These are phyloP conservation scores for Odontamblyopus rebecca DNA, from an alignment of 2,797 vertebrate species.

Conservation along the genomic window DNA sequence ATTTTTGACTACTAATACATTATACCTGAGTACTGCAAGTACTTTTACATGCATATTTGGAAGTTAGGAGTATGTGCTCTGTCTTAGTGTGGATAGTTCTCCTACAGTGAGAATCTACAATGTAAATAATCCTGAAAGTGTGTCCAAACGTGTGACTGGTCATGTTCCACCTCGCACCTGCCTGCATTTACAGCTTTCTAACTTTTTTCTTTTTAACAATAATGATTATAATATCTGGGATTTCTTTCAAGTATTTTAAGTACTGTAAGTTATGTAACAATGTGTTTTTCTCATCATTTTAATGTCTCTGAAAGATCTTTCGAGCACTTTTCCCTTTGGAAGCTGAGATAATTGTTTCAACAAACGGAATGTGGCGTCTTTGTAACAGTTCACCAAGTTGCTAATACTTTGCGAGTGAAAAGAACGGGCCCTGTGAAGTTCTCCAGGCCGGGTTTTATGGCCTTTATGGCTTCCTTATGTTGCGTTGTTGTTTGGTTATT, in stretches of 20 bases:
- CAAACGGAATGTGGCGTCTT: background rate
- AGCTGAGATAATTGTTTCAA: constrained; percentile 4
- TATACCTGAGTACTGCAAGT: too few relatives aligned
- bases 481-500: constrained; percentile 13
- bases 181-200: constrained; percentile 17
- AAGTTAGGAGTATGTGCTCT: too few relatives aligned
- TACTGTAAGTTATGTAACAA: constrained; percentile 22
- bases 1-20: too few relatives aligned
- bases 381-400: constrained; percentile 3
- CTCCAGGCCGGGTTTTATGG: background rate
- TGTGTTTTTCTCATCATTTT: constrained; percentile 13
- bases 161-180: constrained; percentile 20
- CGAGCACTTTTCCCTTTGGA: background rate
- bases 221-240: constrained; percentile 4
- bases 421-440: background rate
- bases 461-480: constrained; percentile 1
- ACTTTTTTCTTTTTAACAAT: background rate
- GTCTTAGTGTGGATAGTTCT: too few relatives aligned
- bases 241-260: constrained; percentile 9
- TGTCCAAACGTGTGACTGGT: too few relatives aligned
- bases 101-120: too few relatives aligned
- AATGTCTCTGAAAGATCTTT: background rate
- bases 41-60: too few relatives aligned
- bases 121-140: too few relatives aligned
- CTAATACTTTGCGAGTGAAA: background rate